Base-by-base conservation (phyloP, 2,888 invertebrate species). In the Acronicta psi region DNA sequence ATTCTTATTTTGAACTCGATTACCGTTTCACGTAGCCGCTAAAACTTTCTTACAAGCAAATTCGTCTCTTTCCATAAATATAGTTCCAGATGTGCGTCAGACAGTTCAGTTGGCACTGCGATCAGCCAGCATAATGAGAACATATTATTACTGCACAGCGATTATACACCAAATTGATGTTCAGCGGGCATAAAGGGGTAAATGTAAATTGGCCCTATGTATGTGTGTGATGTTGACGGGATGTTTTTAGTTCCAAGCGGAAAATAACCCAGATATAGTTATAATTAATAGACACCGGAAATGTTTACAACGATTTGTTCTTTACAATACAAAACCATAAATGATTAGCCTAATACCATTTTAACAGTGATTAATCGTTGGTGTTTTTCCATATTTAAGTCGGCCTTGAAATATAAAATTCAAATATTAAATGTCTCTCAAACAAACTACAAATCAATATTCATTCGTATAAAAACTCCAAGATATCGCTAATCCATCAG, bases 21-120 rank as follows among this genome's bases (percentile, higher is more conserved):
- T 6, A 34, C 13, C 34, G 38, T 50, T 45, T 34, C 17, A 17
- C 42, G 44, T 40, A 43, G 50, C 44, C 36, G 55, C 18, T 17
- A 18, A 50, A 44, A 17, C n/a, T 50, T 46, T 46, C 23, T 40
- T 17, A 45, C 43, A 50, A 68, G 61, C 69, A 61, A 65, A 68
- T 61, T 44, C 40, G 49, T 54, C 40, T 62, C 46, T 71, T 60
- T 67, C 75, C 68, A 64, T 53, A 73, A 73, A 73, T 74, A 71
- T 52, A 53, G 29, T 43, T 54, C 50, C 46, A 67, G 49, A 67
- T 61, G 56, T 71, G 59, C 64, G 75, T 73, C 69, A n/a, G n/a
- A n/a, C n/a, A n/a, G n/a, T n/a, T n/a, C n/a, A 71, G 55, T 71
- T 73, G 73, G 75, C 75, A 73, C 58, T 55, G 61, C 53, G 42